Conservation (phyloP, 2,797 vertebrate genomes). For the Dendrocincla tyrannina region DNA sequence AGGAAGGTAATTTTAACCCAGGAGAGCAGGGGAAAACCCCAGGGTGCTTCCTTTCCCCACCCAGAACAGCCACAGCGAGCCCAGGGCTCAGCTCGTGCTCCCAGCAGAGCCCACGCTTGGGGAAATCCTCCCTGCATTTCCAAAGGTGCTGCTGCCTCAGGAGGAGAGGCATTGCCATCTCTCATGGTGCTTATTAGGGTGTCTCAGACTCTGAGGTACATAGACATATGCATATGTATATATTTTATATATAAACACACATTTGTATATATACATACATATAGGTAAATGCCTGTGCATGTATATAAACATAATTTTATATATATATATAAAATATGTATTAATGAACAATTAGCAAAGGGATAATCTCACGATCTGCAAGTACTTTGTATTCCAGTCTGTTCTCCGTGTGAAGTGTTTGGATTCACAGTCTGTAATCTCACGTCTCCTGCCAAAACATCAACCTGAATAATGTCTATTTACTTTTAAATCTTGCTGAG, state of each 20-base stretch:
- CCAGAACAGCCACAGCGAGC: neutral
- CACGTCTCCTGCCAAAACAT: slow-evolving; percentile 3
- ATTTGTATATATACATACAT: neutral
- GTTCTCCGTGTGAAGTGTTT: neutral
- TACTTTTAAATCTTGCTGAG: neutral
- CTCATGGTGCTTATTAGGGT: fast-evolving
- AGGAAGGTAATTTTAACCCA: neutral
- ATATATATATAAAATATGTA: neutral
- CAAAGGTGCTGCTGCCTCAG: fast-evolving
- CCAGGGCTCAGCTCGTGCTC: neutral
- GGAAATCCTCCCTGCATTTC: neutral
- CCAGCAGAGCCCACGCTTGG: neutral
- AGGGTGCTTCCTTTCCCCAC: neutral
- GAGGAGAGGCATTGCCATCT: neutral
- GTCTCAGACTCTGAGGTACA: neutral
- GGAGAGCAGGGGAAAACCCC: neutral
- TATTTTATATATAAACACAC: neutral
- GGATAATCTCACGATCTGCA: neutral
- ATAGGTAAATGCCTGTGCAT: neutral
- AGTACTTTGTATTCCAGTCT: neutral
- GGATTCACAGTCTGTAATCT: neutral
- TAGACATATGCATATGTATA: neutral
- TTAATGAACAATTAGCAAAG: neutral
- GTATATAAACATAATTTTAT: neutral
- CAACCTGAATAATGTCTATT: neutral